Percentiles rank a stretch among this genome's conserved stretches.
Evolutionary conservation across 2,113 vertebrate genomes (phyloP).

Genomic region (Gallinago paraguaiae): DNA sequence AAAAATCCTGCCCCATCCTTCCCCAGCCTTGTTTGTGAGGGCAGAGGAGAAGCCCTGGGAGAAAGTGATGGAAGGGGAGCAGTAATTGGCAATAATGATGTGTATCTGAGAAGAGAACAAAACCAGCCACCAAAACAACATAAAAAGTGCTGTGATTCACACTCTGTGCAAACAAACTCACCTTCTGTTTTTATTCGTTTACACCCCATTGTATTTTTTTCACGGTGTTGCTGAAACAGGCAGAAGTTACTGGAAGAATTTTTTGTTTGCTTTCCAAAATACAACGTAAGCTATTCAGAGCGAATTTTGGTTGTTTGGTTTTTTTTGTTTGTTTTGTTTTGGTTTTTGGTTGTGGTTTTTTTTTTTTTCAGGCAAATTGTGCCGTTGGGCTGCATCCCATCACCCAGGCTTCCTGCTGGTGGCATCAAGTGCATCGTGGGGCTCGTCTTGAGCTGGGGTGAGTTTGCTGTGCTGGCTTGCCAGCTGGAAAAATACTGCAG

Average conservation of each 20-base stretch:
- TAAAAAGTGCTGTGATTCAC: background rate
- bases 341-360: too few species aligned
- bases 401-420: background rate
- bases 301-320: background rate
- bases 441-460: background rate
- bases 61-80: background rate
- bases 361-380: background rate
- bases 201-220: background rate
- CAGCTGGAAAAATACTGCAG: background rate
- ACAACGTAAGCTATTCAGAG: background rate
- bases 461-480: background rate
- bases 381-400: background rate
- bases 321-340: too few species aligned
- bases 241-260: conserved; percentile 9
- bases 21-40: background rate
- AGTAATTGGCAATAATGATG: background rate
- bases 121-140: background rate
- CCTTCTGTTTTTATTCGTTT: background rate
- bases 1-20: background rate
- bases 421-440: background rate
- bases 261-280: background rate
- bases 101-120: background rate
- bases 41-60: background rate
- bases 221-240: conserved; percentile 45
- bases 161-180: background rate